Evolutionary conservation across 2,888 invertebrate genomes (phyloP).

Genomic region (Dendrolimus pini): DNA sequence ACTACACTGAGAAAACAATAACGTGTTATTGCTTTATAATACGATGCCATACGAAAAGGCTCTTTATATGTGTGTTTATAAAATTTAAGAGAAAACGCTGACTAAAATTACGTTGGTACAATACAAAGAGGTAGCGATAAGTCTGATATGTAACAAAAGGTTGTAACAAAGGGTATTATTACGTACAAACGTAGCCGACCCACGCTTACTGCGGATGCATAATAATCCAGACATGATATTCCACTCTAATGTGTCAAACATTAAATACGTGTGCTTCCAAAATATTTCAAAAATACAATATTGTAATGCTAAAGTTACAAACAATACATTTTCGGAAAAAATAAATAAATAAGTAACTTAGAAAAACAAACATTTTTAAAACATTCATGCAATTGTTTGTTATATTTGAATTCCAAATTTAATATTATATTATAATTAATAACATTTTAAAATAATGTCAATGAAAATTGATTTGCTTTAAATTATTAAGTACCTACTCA

Average conservation of each 20-base stretch:
- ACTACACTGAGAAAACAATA: constrained; percentile 33
- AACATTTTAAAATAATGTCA: too few species aligned
- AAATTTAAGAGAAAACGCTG: constrained; percentile 2
- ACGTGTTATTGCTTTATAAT: constrained; percentile 12
- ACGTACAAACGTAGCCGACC: constrained; percentile 38
- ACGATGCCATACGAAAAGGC: constrained; percentile 15
- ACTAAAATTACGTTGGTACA: constrained; percentile 11
- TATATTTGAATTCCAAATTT: too few species aligned
- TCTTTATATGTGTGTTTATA: constrained; percentile 17
- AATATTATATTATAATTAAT: too few species aligned
- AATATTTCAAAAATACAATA: too few species aligned
- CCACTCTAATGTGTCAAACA: constrained; percentile 10
- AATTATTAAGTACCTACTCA: too few species aligned
- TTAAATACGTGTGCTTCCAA: not conserved
- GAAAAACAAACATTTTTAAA: too few species aligned
- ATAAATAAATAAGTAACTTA: too few species aligned
- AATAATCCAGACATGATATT: constrained; percentile 11
- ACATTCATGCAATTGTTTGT: too few species aligned
- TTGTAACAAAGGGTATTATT: constrained; percentile 60
- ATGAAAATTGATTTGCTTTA: too few species aligned
- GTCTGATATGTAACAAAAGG: constrained; percentile 63
- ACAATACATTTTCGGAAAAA: too few species aligned
- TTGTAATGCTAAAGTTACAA: too few species aligned
- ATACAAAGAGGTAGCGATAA: constrained; percentile 59
- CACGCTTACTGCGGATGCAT: constrained; percentile 19